Percentiles rank a stretch among this genome's conserved stretches.
phyloP scores from a whole-genome alignment of 2,888 invertebrate genomes.

The Macrosiphum euphorbiae region DNA sequence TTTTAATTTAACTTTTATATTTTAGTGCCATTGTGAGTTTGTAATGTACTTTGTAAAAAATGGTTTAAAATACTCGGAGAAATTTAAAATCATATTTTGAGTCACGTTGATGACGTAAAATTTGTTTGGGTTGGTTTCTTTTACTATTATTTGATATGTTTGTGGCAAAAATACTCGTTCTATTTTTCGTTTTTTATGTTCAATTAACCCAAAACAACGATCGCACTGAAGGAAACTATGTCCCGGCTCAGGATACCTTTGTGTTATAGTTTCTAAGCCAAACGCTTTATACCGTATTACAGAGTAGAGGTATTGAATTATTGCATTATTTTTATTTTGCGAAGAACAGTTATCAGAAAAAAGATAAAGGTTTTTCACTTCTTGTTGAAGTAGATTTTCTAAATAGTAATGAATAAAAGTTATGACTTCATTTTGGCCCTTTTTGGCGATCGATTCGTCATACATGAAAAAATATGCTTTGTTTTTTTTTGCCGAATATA shows the following conservation, averaged over 20 bases:
- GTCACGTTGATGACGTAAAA: neutral
- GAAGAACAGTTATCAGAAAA: neutral
- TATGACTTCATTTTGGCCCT: neutral
- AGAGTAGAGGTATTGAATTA: neutral
- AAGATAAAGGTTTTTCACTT: neutral
- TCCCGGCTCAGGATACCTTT: too few relatives aligned
- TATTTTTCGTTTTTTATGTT: neutral
- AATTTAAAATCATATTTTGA: neutral
- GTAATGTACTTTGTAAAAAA: neutral
- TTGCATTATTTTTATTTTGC: neutral
- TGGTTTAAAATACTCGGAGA: neutral
- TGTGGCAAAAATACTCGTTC: slow-evolving; percentile 16
- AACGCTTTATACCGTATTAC: neutral
- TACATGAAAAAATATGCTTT: neutral
- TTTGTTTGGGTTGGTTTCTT: neutral
- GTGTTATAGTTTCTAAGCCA: neutral
- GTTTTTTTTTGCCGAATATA: neutral
- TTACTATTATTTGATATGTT: neutral
- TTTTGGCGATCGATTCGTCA: slow-evolving; percentile 11
- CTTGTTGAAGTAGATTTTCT: neutral
- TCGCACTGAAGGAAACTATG: neutral
- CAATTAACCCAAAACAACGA: neutral
- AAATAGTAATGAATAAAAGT: neutral
- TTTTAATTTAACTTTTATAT: too few relatives aligned
- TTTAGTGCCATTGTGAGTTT: too few relatives aligned